Evolutionary conservation across 2,797 vertebrate species (phyloP).

Genomic region (Limosa lapponica): DNA sequence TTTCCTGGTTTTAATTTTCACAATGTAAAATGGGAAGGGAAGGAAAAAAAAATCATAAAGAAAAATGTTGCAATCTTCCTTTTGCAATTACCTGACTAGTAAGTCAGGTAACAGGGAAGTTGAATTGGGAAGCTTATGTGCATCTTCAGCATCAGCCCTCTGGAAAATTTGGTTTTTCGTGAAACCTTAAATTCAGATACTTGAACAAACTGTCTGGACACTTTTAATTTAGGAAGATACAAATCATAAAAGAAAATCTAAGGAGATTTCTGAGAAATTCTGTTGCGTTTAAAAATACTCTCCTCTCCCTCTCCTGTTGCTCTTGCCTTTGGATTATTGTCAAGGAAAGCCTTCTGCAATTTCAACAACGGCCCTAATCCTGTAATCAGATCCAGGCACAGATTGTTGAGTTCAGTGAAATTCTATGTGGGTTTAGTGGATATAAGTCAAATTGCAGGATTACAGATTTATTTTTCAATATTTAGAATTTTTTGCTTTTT

Average conservation of each 20-base stretch:
- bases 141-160: background rate
- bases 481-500: background rate
- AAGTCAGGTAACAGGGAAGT: too few species aligned
- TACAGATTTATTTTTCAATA: background rate
- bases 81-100: background rate
- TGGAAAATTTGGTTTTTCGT: background rate
- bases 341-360: background rate
- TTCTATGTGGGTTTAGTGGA: background rate
- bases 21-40: background rate
- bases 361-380: background rate
- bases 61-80: background rate
- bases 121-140: background rate
- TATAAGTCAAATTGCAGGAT: background rate
- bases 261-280: background rate
- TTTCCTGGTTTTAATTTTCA: background rate
- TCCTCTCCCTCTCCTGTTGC: background rate
- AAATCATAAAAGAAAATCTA: background rate
- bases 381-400: background rate
- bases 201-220: background rate
- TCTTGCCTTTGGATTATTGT: background rate
- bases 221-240: background rate
- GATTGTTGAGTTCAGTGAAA: background rate
- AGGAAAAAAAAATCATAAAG: fast-evolving
- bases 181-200: background rate
- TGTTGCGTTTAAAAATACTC: background rate